Base-by-base conservation (phyloP, 2,888 invertebrate species). In the Ectemnius cavifrons region DNA sequence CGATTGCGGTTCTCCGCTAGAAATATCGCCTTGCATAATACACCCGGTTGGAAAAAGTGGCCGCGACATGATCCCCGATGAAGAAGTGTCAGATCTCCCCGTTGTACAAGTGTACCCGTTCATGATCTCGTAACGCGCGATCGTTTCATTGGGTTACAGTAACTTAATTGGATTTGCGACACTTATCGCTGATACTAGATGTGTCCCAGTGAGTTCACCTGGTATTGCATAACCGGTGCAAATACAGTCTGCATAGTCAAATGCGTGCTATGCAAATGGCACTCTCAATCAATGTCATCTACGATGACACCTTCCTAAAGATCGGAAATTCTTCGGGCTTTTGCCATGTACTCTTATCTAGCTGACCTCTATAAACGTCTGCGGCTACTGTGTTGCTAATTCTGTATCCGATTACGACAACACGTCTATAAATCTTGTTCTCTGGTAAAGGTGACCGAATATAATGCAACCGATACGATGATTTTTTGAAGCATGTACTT, bases 121-220 rank as follows among this genome's bases (percentile, higher is more conserved):
- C 5, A 16, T 56, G 4, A 65, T 18, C 57, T 45, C 37, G 49
- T 5, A 45, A 46, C 16, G 56, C 37, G 37, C 37, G 18, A 45
- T 28, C 23, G 6, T 23, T 27, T 13, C 23, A 67, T 56, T 37
- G 20, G 16, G 47, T 65, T 58, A 56, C 46, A 58, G 62, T 47
- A 28, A 49, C 61, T 68, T 76, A 79, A 81, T 84, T 79, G 47
- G 72, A 84, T 85, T 85, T 71, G 70, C 74, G 69, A 70, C 64
- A 75, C 63, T 82, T 71, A 70, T 52, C 47, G 28, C 11, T 46
- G 60, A 20, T 60, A 67, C 61, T 77, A 77, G 75, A 77, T 37
- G 37, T 37, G 71, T 72, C 65, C 61, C 45, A 62, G 60, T 63
- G 37, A 28, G 67, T 60, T 68, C 46, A 69, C 52, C 58, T 49